phyloP scores from a whole-genome alignment of 2,888 invertebrate genomes.

The Blomia tropicalis region DNA sequence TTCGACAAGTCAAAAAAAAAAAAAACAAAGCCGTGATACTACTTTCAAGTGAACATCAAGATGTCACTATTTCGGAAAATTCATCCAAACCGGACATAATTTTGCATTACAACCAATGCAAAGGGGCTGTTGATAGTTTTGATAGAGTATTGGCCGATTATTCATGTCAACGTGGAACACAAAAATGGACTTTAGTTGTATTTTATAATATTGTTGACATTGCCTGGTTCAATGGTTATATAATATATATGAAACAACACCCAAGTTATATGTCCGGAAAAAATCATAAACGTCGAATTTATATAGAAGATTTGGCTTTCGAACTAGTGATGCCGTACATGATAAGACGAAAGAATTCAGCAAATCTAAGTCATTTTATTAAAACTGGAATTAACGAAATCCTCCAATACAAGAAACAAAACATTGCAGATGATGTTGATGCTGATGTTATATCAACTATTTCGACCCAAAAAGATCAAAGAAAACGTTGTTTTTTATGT shows the following conservation, averaged over 20 bases:
- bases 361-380: too few species aligned
- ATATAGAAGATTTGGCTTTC: not conserved
- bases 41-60: not conserved
- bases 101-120: not conserved
- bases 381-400: too few species aligned
- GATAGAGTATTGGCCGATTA: not conserved
- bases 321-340: not conserved
- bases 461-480: conserved; percentile 16
- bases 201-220: conserved; percentile 13
- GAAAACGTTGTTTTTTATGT: not conserved
- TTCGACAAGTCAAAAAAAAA: not conserved
- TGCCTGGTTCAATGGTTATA: not conserved
- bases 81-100: conserved; percentile 11
- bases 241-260: not conserved
- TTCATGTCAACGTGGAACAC: not conserved
- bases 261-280: not conserved
- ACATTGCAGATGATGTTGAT: not conserved
- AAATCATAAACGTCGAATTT: not conserved
- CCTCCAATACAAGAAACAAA: not conserved
- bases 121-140: conserved; percentile 13
- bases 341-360: not conserved
- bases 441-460: not conserved
- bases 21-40: not conserved
- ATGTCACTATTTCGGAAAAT: not conserved
- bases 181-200: not conserved